phyloP scores from a whole-genome alignment of 2,888 invertebrate species.

The Perdita meconis region DNA sequence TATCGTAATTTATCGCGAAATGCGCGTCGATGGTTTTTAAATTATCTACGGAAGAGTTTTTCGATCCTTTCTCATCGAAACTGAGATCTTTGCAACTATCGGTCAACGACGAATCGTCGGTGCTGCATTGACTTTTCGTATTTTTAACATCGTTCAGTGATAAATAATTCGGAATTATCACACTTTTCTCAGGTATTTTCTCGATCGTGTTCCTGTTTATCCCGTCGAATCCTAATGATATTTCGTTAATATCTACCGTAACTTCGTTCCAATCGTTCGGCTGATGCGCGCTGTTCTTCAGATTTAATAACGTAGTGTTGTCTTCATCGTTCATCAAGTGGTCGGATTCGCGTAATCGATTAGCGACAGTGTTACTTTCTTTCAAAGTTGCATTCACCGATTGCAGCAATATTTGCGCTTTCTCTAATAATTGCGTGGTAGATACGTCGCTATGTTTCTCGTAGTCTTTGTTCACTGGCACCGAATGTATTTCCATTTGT shows the following conservation, averaged over 20 bases:
- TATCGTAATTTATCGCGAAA: slow-evolving; percentile 9
- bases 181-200: slow-evolving; percentile 39
- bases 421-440: slow-evolving; percentile 82
- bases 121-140: slow-evolving; percentile 59
- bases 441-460: slow-evolving; percentile 63
- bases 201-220: slow-evolving; percentile 11
- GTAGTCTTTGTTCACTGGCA: slow-evolving; percentile 13
- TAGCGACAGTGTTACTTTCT: slow-evolving; percentile 82
- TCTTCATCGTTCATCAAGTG: slow-evolving; percentile 62
- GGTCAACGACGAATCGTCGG: slow-evolving; percentile 68
- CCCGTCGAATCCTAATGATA: slow-evolving; percentile 30
- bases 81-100: slow-evolving; percentile 72
- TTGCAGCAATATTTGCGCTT: slow-evolving; percentile 83
- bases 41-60: slow-evolving; percentile 20
- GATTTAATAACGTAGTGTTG: slow-evolving; percentile 40
- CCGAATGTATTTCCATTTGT: slow-evolving; percentile 34
- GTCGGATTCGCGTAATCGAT: slow-evolving; percentile 75
- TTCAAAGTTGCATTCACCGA: slow-evolving; percentile 84
- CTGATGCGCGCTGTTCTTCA: slow-evolving; percentile 35
- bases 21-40: slow-evolving; percentile 30
- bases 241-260: slow-evolving; percentile 34
- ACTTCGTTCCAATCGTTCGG: slow-evolving; percentile 28
- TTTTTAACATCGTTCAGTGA: slow-evolving; percentile 27
- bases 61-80: slow-evolving; percentile 27
- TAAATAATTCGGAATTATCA: slow-evolving; percentile 41